Evolutionary conservation across 2,797 vertebrate species (phyloP).

Genomic region (Champsocephalus gunnari): DNA sequence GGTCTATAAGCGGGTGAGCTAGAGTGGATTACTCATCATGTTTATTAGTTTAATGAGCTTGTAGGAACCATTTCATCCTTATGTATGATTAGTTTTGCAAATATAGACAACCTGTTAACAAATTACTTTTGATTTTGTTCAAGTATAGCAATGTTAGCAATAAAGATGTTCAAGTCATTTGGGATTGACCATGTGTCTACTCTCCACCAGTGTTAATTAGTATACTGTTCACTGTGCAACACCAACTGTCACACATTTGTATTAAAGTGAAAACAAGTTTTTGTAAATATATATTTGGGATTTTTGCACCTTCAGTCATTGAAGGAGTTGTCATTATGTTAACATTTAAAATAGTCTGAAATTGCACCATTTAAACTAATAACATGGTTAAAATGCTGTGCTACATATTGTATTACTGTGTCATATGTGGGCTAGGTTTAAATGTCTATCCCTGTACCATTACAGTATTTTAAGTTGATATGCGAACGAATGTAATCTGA

Average conservation of each 20-base stretch:
- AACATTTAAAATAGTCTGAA: neutral
- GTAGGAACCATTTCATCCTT: neutral
- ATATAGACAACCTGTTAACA: neutral
- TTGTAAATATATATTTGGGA: neutral
- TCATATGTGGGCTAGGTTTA: neutral
- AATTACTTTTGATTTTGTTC: neutral
- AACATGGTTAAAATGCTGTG: neutral
- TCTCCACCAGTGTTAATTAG: neutral
- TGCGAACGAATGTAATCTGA: neutral
- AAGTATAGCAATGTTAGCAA: neutral
- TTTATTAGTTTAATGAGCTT: neutral
- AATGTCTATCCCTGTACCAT: neutral
- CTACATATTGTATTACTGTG: neutral
- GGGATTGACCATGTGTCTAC: neutral
- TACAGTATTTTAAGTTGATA: neutral
- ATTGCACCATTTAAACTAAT: neutral
- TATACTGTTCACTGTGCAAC: neutral
- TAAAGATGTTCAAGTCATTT: neutral
- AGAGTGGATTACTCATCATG: neutral
- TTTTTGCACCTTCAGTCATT: neutral
- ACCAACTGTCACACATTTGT: neutral
- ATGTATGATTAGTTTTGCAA: neutral
- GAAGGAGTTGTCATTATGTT: neutral
- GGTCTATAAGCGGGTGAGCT: slow-evolving; percentile 91
- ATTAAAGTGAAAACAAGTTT: neutral